Conservation (phyloP, 2,797 vertebrate species). For the Helarctos malayanus region DNA sequence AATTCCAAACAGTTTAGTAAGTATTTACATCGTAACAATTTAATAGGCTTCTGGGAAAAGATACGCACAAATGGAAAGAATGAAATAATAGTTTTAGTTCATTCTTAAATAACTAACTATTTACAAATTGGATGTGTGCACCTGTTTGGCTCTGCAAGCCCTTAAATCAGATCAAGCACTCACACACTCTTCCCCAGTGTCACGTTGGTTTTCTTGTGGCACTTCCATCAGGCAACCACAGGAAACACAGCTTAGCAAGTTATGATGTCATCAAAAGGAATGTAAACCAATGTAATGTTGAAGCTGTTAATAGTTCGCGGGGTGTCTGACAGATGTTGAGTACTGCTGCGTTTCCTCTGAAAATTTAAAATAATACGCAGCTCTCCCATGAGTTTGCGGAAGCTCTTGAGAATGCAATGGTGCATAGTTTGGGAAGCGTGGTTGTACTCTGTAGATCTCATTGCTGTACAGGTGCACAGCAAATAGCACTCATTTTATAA, state of each 20-base stretch:
- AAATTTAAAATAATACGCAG: not conserved
- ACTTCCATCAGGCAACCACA: not conserved
- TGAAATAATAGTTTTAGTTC: not conserved
- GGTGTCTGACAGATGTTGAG: not conserved
- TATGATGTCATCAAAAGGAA: not conserved
- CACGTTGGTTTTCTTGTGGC: not conserved
- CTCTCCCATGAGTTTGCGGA: not conserved
- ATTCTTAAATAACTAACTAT: constrained; percentile 2
- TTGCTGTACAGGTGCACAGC: not conserved
- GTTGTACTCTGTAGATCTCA: not conserved
- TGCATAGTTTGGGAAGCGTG: not conserved
- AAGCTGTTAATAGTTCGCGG: not conserved
- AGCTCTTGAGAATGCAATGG: not conserved
- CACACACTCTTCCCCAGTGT: not conserved
- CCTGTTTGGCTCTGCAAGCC: not conserved
- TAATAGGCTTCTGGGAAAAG: not conserved
- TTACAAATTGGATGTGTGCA: not conserved
- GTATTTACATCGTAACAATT: not conserved
- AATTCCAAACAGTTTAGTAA: constrained; percentile 47
- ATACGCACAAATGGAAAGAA: not conserved
- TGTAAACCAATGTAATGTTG: not conserved
- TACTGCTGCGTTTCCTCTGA: not conserved
- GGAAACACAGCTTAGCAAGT: not conserved
- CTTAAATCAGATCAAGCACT: not conserved
- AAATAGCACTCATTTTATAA: not conserved